A percentile compares a stretch with the other conserved stretches of the same genome.
phyloP scores from a whole-genome alignment of 2,113 vertebrate species.

The Silurus asotus region DNA sequence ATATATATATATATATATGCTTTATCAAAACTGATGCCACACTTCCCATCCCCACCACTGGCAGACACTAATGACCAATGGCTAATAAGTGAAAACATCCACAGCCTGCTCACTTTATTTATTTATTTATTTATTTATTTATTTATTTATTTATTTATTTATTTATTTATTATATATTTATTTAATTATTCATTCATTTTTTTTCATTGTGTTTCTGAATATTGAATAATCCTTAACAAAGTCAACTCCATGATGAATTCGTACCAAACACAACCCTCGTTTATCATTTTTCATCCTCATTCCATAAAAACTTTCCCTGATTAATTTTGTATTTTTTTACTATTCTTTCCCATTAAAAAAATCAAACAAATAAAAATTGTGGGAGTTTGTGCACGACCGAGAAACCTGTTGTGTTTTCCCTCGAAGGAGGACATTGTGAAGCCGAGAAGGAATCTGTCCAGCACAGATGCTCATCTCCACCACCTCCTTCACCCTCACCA shows the following conservation, averaged over 20 bases:
- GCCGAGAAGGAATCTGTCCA: constrained; percentile 68
- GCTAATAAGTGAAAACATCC: constrained; percentile 66
- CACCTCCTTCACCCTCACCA: constrained; percentile 22
- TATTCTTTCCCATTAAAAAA: no score
- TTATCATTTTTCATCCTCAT: not conserved
- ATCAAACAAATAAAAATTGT: not conserved
- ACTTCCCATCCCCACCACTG: constrained; percentile 41
- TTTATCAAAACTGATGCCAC: constrained; percentile 70
- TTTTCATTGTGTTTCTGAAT: no score
- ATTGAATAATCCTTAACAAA: no score
- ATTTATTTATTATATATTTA: no score
- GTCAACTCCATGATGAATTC: no score
- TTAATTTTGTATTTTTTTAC: no score
- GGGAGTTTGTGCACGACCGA: constrained; percentile 4
- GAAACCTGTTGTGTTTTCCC: constrained; percentile 49
- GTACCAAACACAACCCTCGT: no score
- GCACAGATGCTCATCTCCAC: constrained; percentile 53
- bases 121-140: constrained; percentile 23
- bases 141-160: constrained; percentile 26
- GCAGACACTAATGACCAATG: constrained; percentile 63
- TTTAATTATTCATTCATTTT: no score
- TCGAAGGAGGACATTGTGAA: constrained; percentile 56
- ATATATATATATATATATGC: no score
- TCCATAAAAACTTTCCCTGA: not conserved
- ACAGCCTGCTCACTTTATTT: constrained; percentile 1